Evolutionary conservation across 2,888 invertebrate species (phyloP).

Genomic region (Drosophila suboccidentalis): DNA sequence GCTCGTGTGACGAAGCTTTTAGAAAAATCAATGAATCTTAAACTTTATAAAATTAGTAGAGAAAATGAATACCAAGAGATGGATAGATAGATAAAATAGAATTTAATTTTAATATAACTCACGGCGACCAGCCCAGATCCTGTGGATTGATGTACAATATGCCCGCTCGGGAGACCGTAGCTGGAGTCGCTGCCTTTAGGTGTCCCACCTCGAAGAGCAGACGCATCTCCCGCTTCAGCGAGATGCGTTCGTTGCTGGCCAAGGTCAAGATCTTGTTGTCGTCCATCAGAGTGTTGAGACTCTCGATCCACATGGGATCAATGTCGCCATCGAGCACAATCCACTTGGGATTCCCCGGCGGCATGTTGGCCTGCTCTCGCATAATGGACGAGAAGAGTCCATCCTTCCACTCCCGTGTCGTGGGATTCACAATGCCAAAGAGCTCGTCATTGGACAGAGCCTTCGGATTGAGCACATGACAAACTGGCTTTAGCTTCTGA

Average conservation of each 20-base stretch:
- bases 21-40: no score
- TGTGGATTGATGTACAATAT: constrained; percentile 97
- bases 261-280: constrained; percentile 98
- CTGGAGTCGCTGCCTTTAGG: constrained; percentile 96
- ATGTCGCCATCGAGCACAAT: constrained; percentile 98
- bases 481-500: constrained; percentile 91
- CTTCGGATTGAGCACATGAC: constrained; percentile 96
- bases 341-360: constrained; percentile 95
- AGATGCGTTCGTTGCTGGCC: constrained; percentile 97
- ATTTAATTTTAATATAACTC: constrained; percentile 83
- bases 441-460: constrained; percentile 97
- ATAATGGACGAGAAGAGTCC: constrained; percentile 97
- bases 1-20: no score
- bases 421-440: constrained; percentile 96
- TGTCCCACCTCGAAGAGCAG: constrained; percentile 97
- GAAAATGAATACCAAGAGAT: no score
- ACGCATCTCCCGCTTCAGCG: constrained; percentile 94
- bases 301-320: constrained; percentile 94
- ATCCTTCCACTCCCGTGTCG: constrained; percentile 96
- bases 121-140: constrained; percentile 98
- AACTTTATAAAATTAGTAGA: no score
- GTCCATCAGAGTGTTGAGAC: constrained; percentile 98
- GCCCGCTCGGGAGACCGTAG: constrained; percentile 97
- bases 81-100: background rate
- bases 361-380: constrained; percentile 96